A percentile compares a stretch with the other conserved stretches of the same genome.
Conservation (phyloP, 2,113 vertebrate species). For the Apistogramma diplotaenia region DNA sequence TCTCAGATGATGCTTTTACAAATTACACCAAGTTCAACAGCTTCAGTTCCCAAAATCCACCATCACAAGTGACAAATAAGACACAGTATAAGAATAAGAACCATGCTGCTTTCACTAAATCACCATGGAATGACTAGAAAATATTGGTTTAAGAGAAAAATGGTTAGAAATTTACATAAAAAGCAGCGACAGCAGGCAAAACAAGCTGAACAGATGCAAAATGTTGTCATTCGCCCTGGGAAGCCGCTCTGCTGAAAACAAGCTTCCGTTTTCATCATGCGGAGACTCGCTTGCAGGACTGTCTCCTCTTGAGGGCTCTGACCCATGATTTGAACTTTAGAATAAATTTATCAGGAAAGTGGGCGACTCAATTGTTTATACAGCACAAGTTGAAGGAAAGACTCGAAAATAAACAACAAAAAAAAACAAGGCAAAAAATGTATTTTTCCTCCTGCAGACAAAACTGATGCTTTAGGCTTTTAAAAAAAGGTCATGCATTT, state of each 20-base stretch:
- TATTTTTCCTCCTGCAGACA: neutral
- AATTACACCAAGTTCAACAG: neutral
- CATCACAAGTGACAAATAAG: neutral
- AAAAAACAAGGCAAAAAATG: neutral
- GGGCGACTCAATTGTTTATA: neutral
- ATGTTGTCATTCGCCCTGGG: neutral
- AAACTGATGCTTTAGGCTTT: neutral
- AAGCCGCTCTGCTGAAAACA: neutral
- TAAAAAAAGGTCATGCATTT: neutral
- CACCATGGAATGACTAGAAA: neutral
- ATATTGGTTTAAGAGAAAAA: neutral
- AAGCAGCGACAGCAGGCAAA: neutral
- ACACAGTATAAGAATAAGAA: neutral
- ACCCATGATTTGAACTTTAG: neutral
- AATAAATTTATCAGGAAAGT: neutral
- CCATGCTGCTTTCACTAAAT: neutral
- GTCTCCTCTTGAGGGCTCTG: neutral
- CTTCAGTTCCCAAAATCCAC: neutral
- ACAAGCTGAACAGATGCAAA: neutral
- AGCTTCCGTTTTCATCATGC: neutral
- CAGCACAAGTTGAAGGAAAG: neutral
- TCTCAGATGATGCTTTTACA: neutral
- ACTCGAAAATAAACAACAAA: neutral
- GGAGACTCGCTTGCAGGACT: neutral
- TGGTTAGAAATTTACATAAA: neutral